Percentiles rank a stretch among this genome's conserved stretches.
phyloP scores from a whole-genome alignment of 2,888 invertebrate genomes.

The Drosophila atroscutellata region DNA sequence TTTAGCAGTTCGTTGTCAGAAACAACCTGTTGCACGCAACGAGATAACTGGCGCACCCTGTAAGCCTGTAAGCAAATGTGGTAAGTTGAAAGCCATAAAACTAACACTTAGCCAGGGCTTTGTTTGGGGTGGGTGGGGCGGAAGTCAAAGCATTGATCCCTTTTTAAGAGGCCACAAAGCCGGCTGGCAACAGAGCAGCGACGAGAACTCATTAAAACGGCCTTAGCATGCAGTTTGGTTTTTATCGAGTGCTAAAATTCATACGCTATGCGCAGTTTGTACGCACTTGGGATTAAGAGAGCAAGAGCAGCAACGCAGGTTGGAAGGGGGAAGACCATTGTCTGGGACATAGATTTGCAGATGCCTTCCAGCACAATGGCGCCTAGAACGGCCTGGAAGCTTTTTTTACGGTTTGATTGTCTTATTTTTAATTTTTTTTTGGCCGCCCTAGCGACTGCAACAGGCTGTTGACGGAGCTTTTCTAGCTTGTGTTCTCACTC shows the following conservation, averaged over 20 bases:
- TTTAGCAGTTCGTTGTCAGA: background rate
- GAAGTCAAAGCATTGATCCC: slow-evolving; percentile 33
- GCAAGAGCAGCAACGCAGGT: background rate
- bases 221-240: slow-evolving; percentile 68
- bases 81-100: slow-evolving; percentile 36
- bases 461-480: slow-evolving; percentile 65
- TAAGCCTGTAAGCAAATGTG: slow-evolving; percentile 8
- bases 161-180: slow-evolving; percentile 37
- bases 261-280: slow-evolving; percentile 46
- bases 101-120: slow-evolving; percentile 49
- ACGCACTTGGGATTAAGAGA: slow-evolving; percentile 27
- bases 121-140: background rate
- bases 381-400: slow-evolving; percentile 48
- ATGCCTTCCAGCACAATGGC: slow-evolving; percentile 64
- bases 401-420: slow-evolving; percentile 3
- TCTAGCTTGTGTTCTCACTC: background rate
- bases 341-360: slow-evolving; percentile 47
- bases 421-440: background rate
- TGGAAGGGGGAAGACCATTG: slow-evolving; percentile 18
- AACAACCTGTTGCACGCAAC: slow-evolving; percentile 42
- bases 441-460: slow-evolving; percentile 56
- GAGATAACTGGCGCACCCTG: slow-evolving; percentile 10
- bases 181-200: slow-evolving; percentile 30
- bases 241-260: slow-evolving; percentile 65
- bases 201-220: slow-evolving; percentile 69